Percentiles rank a stretch among this genome's conserved stretches.
phyloP scores from a whole-genome alignment of 2,113 vertebrate species.

The Nycticorax nycticorax region DNA sequence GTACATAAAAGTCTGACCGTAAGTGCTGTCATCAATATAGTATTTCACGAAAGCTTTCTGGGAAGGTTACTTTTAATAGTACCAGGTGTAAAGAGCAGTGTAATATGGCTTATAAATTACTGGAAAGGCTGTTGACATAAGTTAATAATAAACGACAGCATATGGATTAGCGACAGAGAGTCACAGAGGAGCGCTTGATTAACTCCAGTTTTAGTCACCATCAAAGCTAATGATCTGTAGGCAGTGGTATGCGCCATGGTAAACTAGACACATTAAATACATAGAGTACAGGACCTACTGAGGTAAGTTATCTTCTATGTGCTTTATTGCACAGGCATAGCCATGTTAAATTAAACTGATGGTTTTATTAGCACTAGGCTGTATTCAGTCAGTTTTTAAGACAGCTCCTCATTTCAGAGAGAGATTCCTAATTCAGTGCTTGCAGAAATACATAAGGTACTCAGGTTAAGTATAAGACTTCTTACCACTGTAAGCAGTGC shows the following conservation, averaged over 20 bases:
- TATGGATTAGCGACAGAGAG: not conserved
- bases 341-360: not conserved
- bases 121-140: constrained; percentile 1
- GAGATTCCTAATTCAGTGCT: not conserved
- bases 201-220: not conserved
- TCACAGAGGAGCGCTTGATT: not conserved
- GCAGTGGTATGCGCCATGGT: not conserved
- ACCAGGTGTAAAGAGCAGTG: not conserved
- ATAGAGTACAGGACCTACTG: not conserved
- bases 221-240: constrained; percentile 7
- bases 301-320: not conserved
- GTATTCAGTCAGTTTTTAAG: not conserved
- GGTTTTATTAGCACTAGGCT: not conserved
- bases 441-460: not conserved
- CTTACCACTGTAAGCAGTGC: not conserved
- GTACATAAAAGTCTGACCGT: not conserved
- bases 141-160: not conserved
- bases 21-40: not conserved
- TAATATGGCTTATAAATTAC: constrained; percentile 23
- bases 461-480: not conserved
- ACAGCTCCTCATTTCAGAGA: not conserved
- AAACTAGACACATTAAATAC: not conserved
- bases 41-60: not conserved
- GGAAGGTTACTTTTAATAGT: constrained; percentile 34
- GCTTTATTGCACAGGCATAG: not conserved